Percentiles rank a stretch among this genome's conserved stretches.
These are phyloP conservation scores for Diplodus sargus DNA, from an alignment of 2,797 vertebrate species.

Conservation along the genomic window DNA sequence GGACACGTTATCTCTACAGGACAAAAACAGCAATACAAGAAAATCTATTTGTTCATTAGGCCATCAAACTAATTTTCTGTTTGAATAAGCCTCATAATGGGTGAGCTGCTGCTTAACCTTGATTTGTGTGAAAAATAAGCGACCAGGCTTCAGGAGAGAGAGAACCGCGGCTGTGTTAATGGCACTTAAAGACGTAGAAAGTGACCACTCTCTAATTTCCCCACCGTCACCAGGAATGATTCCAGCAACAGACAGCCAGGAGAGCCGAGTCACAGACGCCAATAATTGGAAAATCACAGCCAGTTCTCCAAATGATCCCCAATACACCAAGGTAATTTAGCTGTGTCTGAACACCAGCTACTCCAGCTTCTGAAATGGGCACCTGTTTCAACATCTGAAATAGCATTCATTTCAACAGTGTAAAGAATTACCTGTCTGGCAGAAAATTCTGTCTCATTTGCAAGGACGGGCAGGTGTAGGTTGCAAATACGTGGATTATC, in stretches of 20 bases:
- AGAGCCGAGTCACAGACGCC: constrained; percentile 62
- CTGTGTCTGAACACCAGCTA: constrained; percentile 65
- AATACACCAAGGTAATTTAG: constrained; percentile 74
- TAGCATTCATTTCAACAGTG: constrained; percentile 8
- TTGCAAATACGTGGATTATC: background rate
- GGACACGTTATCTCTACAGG: constrained; percentile 14
- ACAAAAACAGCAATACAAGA: constrained; percentile 32
- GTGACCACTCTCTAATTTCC: constrained; percentile 57
- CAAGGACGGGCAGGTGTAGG: background rate
- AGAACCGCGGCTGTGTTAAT: constrained; percentile 5
- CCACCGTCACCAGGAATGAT: constrained; percentile 56
- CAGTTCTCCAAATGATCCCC: constrained; percentile 74
- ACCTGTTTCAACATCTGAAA: constrained; percentile 54
- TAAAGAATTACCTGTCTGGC: constrained; percentile 15
- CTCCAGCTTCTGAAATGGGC: constrained; percentile 55
- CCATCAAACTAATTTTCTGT: constrained; percentile 67
- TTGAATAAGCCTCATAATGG: constrained; percentile 62
- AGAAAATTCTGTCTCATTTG: constrained; percentile 2
- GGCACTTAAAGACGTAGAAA: constrained; percentile 37
- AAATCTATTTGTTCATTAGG: constrained; percentile 61
- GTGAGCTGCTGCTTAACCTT: constrained; percentile 52
- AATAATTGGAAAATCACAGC: constrained; percentile 81
- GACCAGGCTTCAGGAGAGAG: background rate
- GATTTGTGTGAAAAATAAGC: constrained; percentile 35
- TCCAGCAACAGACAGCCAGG: constrained; percentile 52